Conservation (phyloP, 2,113 vertebrate species). For the Onychostruthus taczanowskii region DNA sequence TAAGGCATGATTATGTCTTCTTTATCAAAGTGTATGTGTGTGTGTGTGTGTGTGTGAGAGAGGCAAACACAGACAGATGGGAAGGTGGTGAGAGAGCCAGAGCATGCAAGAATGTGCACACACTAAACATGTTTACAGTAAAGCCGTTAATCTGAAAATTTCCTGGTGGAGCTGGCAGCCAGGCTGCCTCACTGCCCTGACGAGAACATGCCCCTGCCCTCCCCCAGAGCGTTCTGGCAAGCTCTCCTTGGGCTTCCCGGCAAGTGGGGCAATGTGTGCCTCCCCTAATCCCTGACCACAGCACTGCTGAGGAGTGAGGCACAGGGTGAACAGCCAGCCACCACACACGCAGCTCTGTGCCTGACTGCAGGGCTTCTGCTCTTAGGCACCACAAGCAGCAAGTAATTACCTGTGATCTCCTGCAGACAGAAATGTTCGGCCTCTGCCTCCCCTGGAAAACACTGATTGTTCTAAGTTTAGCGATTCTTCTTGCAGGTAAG, state of each 20-base stretch:
- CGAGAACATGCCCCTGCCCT: background rate
- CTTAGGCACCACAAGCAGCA: background rate
- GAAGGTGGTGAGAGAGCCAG: background rate
- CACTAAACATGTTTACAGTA: background rate
- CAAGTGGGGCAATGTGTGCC: background rate
- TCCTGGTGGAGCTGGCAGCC: background rate
- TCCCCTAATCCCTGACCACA: background rate
- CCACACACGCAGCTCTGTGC: background rate
- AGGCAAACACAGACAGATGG: background rate
- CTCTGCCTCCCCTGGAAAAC: background rate
- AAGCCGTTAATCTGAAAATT: background rate
- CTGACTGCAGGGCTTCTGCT: background rate
- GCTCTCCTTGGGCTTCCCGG: background rate
- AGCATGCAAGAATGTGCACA: background rate
- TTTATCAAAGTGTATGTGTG: accelerated
- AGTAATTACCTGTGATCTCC: background rate
- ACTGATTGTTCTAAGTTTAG: background rate
- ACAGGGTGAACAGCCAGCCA: background rate
- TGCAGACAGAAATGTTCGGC: background rate
- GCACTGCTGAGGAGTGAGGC: accelerated
- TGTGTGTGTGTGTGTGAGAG: background rate
- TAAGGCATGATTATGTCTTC: background rate
- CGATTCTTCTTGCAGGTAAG: conserved; percentile 30
- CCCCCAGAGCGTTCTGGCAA: background rate
- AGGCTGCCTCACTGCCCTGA: accelerated